Evolutionary conservation across 2,888 invertebrate genomes (phyloP).

Genomic region (Tanypteryx hageni): DNA sequence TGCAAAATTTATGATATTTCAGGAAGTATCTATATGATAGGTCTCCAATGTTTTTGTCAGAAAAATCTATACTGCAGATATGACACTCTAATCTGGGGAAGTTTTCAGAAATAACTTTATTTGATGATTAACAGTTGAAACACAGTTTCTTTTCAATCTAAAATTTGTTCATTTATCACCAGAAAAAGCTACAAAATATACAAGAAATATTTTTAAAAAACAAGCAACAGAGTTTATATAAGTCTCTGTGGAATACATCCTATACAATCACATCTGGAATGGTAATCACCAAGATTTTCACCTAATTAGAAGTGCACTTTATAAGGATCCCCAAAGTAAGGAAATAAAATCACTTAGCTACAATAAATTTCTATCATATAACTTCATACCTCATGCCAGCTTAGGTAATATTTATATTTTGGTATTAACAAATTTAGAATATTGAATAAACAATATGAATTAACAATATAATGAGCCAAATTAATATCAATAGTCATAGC

Average conservation of each 20-base stretch:
- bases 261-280: conserved; percentile 41
- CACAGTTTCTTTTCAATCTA: too few relatives aligned
- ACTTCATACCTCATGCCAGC: neutral
- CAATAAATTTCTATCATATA: conserved; percentile 12
- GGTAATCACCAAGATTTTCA: conserved; percentile 14
- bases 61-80: too few relatives aligned
- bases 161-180: neutral
- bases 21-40: too few relatives aligned
- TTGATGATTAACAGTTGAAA: too few relatives aligned
- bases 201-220: conserved; percentile 23
- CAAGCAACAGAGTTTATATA: conserved; percentile 27
- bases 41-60: too few relatives aligned
- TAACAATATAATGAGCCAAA: neutral
- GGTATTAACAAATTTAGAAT: neutral
- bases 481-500: neutral
- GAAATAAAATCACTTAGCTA: conserved; percentile 8
- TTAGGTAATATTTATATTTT: neutral
- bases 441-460: conserved; percentile 16
- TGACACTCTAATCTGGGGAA: too few relatives aligned
- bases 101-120: too few relatives aligned
- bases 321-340: conserved; percentile 12
- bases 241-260: conserved; percentile 25
- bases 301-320: conserved; percentile 31
- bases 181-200: neutral
- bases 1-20: too few relatives aligned